phyloP scores from a whole-genome alignment of 2,113 vertebrate genomes.

The Leptosomus discolor region DNA sequence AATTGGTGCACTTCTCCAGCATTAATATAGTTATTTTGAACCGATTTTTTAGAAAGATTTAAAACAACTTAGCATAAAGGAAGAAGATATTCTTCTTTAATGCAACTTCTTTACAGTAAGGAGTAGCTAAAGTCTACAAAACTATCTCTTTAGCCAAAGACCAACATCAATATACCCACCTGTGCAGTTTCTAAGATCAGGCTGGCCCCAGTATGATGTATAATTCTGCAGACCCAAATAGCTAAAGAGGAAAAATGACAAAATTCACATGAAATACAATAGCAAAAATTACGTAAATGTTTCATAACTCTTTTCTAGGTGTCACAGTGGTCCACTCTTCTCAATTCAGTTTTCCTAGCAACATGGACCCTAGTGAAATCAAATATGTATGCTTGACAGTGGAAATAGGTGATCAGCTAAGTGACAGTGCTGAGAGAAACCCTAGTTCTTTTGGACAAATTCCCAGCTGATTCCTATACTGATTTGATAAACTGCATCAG shows the following conservation, averaged over 20 bases:
- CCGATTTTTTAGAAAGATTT: neutral
- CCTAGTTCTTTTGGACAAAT: neutral
- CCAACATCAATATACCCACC: constrained; percentile 58
- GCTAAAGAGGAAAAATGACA: constrained; percentile 66
- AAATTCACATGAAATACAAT: neutral
- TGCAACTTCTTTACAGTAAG: neutral
- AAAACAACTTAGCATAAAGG: neutral
- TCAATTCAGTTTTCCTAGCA: neutral
- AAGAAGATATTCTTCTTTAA: neutral
- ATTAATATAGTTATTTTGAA: neutral
- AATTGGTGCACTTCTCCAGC: neutral
- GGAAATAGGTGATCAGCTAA: neutral
- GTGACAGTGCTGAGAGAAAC: neutral
- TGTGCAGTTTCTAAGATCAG: constrained; percentile 84
- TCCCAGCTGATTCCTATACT: neutral
- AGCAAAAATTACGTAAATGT: neutral
- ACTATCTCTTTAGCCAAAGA: neutral
- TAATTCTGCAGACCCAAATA: constrained; percentile 68
- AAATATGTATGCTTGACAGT: neutral
- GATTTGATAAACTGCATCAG: neutral
- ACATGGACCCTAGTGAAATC: neutral
- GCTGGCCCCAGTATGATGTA: constrained; percentile 77
- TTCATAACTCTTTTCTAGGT: neutral
- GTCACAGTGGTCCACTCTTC: neutral
- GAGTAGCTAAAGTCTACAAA: neutral